These are phyloP conservation scores for Drosophila anomalata DNA, from an alignment of 2,888 invertebrate species.

Conservation along the genomic window DNA sequence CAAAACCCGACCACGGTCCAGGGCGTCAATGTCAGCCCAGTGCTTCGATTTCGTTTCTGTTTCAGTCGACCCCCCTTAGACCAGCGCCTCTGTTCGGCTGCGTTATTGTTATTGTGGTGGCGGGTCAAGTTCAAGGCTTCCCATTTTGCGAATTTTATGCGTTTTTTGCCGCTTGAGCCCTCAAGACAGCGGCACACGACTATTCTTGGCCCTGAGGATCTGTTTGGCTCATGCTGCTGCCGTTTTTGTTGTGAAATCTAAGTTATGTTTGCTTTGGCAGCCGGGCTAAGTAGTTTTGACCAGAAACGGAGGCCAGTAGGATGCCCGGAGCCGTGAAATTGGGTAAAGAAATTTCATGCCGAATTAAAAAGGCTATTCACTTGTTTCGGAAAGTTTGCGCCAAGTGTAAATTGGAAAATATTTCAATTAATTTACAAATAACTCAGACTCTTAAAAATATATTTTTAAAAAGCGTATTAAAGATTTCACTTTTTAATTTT, in stretches of 20 bases:
- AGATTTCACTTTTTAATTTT: neutral
- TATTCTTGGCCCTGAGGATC: slow-evolving; percentile 4
- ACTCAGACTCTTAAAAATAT: neutral
- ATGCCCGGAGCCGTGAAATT: slow-evolving; percentile 1
- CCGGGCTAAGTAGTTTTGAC: neutral
- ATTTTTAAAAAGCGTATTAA: neutral
- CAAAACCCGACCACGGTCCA: slow-evolving; percentile 21
- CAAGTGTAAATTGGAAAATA: neutral
- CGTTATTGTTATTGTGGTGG: slow-evolving; percentile 69
- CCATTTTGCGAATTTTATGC: slow-evolving; percentile 72
- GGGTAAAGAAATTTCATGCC: neutral
- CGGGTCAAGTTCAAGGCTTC: slow-evolving; percentile 78
- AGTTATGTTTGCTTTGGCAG: slow-evolving; percentile 22
- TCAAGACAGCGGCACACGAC: slow-evolving; percentile 53
- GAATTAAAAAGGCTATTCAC: neutral
- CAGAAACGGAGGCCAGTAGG: slow-evolving; percentile 3
- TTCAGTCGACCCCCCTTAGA: slow-evolving; percentile 49
- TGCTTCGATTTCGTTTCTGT: slow-evolving; percentile 62
- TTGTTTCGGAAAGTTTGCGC: neutral
- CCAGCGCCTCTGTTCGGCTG: slow-evolving; percentile 52
- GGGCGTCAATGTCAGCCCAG: slow-evolving; percentile 69
- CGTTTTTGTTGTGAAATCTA: slow-evolving; percentile 8
- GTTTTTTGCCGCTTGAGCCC: slow-evolving; percentile 55
- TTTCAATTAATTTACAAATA: neutral
- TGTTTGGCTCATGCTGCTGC: neutral